phyloP scores from a whole-genome alignment of 2,797 vertebrate genomes.

The Etheostoma nigrum region DNA sequence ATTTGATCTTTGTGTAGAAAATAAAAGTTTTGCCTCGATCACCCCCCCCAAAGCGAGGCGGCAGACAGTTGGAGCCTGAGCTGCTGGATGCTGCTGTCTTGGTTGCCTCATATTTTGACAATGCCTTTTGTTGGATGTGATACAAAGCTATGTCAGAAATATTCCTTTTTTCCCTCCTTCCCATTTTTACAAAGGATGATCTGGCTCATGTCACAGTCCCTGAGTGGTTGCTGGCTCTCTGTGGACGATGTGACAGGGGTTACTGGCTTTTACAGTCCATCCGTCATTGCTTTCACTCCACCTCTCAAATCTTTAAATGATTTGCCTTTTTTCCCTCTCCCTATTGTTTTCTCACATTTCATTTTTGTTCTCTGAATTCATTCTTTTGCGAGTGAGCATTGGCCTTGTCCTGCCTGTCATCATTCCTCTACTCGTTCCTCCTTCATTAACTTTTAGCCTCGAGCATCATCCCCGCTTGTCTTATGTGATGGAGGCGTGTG shows the following conservation, averaged over 20 bases:
- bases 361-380: not conserved
- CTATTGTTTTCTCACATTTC: not conserved
- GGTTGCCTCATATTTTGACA: slow-evolving; percentile 50
- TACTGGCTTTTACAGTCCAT: slow-evolving; percentile 34
- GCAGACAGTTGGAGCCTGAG: slow-evolving; percentile 57
- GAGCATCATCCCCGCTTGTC: slow-evolving; percentile 41
- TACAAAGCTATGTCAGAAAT: slow-evolving; percentile 32
- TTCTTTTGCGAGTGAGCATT: slow-evolving; percentile 1
- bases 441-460: slow-evolving; percentile 31
- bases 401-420: slow-evolving; percentile 33
- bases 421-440: slow-evolving; percentile 21
- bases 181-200: slow-evolving; percentile 7
- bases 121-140: slow-evolving; percentile 39
- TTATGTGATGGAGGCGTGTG: slow-evolving; percentile 65
- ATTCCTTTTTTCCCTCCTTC: slow-evolving; percentile 23
- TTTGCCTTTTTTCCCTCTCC: not conserved
- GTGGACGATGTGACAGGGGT: slow-evolving; percentile 16
- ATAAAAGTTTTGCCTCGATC: not conserved
- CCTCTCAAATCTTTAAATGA: slow-evolving; percentile 32
- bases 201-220: slow-evolving; percentile 35
- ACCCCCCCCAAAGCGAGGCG: slow-evolving; percentile 40
- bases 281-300: slow-evolving; percentile 41
- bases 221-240: slow-evolving; percentile 45
- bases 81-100: slow-evolving; percentile 50
- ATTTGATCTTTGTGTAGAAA: slow-evolving; percentile 43